These are phyloP conservation scores for Periophthalmodon schlosseri DNA, from an alignment of 2,113 vertebrate genomes.

Conservation along the genomic window DNA sequence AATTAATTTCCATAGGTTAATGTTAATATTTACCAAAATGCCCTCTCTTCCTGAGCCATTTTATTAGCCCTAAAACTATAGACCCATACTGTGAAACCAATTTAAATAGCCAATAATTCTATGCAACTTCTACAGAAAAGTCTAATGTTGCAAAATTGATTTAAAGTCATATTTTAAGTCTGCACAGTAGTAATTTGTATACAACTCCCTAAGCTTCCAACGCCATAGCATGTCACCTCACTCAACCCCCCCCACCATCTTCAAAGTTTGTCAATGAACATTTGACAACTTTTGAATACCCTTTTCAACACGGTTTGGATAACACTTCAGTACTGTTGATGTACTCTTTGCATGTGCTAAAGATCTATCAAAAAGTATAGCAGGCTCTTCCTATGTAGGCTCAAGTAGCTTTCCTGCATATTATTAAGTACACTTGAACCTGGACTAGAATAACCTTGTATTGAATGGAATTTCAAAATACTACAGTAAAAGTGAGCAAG, in stretches of 20 bases:
- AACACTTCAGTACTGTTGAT: not conserved
- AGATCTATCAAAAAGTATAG: not conserved
- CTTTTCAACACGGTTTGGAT: not conserved
- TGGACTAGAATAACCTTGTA: slow-evolving; percentile 33
- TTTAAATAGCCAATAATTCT: no score
- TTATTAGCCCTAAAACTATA: no score
- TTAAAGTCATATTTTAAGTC: no score
- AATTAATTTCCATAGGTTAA: no score
- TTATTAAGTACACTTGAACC: not conserved
- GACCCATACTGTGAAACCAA: no score
- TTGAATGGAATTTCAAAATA: slow-evolving; percentile 43
- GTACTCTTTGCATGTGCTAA: not conserved
- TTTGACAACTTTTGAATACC: not conserved
- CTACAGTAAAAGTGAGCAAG: slow-evolving; percentile 8
- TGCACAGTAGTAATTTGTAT: not conserved
- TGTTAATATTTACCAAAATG: no score
- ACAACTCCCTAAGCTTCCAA: not conserved
- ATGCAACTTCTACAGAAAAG: no score
- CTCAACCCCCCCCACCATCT: not conserved
- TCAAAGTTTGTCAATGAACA: not conserved
- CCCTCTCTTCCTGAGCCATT: no score
- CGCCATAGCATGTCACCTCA: not conserved
- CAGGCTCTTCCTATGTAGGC: not conserved
- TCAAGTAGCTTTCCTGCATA: not conserved
- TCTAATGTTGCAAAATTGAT: no score